These are phyloP conservation scores for Sarotherodon lohbergeri DNA, from an alignment of 2,113 vertebrate species.

Conservation along the genomic window DNA sequence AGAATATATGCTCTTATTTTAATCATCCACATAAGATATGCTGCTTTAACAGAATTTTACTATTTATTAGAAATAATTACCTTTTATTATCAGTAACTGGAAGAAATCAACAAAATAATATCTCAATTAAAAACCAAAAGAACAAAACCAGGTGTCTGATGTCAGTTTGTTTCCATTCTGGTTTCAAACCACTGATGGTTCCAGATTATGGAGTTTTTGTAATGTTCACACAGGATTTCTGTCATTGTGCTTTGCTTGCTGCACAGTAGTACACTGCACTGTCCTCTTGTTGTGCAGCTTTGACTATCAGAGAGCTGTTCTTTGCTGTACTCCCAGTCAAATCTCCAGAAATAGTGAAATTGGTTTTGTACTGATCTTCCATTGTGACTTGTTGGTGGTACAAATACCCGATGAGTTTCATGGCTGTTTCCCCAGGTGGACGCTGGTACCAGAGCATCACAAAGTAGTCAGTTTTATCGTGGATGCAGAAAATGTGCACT, in stretches of 20 bases:
- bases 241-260: constrained; percentile 38
- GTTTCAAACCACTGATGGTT: neutral
- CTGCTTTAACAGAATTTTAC: rapidly evolving
- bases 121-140: neutral
- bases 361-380: neutral
- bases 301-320: neutral
- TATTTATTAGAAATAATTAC: neutral
- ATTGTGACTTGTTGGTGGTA: neutral
- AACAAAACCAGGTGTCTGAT: neutral
- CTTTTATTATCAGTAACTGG: neutral
- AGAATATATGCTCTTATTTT: neutral
- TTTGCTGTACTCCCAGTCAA: neutral
- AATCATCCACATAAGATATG: neutral
- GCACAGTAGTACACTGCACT: constrained; percentile 57
- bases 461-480: neutral
- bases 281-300: neutral
- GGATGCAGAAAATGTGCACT: neutral
- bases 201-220: neutral
- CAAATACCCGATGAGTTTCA: neutral
- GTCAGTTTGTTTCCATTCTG: neutral
- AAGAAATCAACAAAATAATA: neutral
- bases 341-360: neutral
- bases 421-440: neutral
- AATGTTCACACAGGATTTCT: neutral
- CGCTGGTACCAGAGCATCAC: neutral